Evolutionary conservation across 2,113 vertebrate species (phyloP).

Genomic region (Atractosteus spatula): DNA sequence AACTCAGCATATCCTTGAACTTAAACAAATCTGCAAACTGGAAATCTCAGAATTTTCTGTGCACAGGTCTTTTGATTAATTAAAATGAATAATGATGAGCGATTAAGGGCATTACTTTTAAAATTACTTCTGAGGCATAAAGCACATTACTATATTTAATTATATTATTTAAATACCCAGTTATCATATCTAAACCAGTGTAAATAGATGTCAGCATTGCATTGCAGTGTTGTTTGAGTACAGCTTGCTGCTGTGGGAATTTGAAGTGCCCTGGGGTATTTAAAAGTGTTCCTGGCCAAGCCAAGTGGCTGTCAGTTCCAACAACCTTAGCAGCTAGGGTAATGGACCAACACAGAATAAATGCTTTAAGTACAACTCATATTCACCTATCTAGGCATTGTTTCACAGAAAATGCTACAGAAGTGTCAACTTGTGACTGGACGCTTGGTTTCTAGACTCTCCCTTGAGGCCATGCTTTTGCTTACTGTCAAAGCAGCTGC

Average conservation of each 20-base stretch:
- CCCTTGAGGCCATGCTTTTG: conserved; percentile 12
- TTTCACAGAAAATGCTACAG: neutral
- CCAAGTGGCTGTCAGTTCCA: conserved; percentile 33
- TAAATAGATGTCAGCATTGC: conserved; percentile 5
- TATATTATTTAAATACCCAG: neutral
- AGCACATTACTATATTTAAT: neutral
- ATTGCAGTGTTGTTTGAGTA: neutral
- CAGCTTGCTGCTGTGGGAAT: neutral
- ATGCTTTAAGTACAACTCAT: conserved; percentile 33
- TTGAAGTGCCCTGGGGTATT: conserved; percentile 9
- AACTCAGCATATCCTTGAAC: too few species aligned
- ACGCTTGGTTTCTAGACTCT: conserved; percentile 24
- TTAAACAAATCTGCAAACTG: too few species aligned
- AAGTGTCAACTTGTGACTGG: conserved; percentile 27
- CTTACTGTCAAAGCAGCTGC: conserved; percentile 22
- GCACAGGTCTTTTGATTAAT: too few species aligned
- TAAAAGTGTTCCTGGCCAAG: conserved; percentile 21
- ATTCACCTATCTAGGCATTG: conserved; percentile 23
- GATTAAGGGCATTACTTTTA: too few species aligned
- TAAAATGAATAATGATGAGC: too few species aligned
- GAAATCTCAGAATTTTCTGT: too few species aligned
- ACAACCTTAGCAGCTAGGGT: conserved; percentile 27
- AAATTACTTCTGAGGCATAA: too few species aligned
- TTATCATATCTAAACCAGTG: neutral
- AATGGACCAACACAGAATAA: conserved; percentile 41